Evolutionary conservation across 2,888 invertebrate species (phyloP), one percentile per base, ranked within the genome.

Genomic region (Cloeon dipterum): DNA sequence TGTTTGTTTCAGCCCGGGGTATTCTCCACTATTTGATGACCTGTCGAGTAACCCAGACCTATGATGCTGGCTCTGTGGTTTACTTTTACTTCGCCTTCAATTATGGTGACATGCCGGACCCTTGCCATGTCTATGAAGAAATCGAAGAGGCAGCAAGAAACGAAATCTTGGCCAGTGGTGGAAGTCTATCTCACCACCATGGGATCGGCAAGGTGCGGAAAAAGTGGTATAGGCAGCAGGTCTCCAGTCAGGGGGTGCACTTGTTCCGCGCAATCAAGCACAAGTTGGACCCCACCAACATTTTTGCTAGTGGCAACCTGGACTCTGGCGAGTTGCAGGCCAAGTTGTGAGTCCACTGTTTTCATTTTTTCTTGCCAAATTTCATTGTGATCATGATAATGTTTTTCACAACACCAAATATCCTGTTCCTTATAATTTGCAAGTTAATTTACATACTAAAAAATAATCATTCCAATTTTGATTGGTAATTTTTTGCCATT

Each of bases 21-120:
- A 70, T 86, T 32, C 46, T 53, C 5, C 59, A 72, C 46, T 76
- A 62, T 48, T 61, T 77, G 42, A 65, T 82, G 35, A 81, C 81
- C 10, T 79, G 77, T 48, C 66, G 86, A 1, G 79, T 96, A 8
- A 96, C 96, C 7, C 96, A 98, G 60, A 88, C 89, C 17, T 91
- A 98, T 54, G 96, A 98, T 52, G 77, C 86, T 1, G 98, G 98
- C 0, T 91, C 93, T 47, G 93, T 93, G 53, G 75, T 96, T 35
- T 96, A 96, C 53, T 83, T 88, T 60, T 82, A 91, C 63, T 83
- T 96, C 65, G 81, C 77, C 25, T 78, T 85, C 58, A 81, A 77
- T 52, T 66, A 70, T 43, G 50, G 51, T 1, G 62, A 62, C 13
- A 44, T 52, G 50, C 54, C 38, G 39, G 70, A 86, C 52, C 81